phyloP scores from a whole-genome alignment of 2,888 invertebrate species.

The Calephelis perditalis region DNA sequence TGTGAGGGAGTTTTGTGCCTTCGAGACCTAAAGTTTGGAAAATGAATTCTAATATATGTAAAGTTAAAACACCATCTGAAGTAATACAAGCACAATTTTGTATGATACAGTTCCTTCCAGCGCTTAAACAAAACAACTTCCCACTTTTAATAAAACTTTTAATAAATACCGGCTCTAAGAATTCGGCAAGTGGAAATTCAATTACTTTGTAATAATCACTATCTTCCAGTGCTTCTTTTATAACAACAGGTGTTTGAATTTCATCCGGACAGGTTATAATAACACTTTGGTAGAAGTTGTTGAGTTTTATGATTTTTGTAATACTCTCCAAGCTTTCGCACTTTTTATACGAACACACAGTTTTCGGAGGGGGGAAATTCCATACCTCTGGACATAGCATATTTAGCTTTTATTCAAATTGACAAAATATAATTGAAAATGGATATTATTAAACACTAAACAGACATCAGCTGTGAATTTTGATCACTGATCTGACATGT shows the following conservation, averaged over 20 bases:
- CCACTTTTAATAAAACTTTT: constrained; percentile 59
- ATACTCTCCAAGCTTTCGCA: constrained; percentile 39
- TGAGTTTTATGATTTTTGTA: constrained; percentile 41
- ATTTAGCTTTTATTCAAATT: constrained; percentile 16
- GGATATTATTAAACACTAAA: too few relatives aligned
- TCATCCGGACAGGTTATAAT: constrained; percentile 63
- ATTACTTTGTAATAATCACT: constrained; percentile 55
- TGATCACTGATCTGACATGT: too few relatives aligned
- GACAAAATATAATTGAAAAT: too few relatives aligned
- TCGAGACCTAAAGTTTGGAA: constrained; percentile 64
- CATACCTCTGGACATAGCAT: constrained; percentile 64
- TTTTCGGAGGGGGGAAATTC: constrained; percentile 59
- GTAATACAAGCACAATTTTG: constrained; percentile 57
- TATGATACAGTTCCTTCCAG: constrained; percentile 50
- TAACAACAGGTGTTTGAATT: constrained; percentile 41
- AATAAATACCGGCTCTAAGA: constrained; percentile 51
- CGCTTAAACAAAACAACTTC: constrained; percentile 48
- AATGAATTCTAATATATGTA: constrained; percentile 50
- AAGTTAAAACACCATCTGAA: constrained; percentile 52
- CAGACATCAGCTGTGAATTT: too few relatives aligned
- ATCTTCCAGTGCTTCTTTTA: constrained; percentile 53
- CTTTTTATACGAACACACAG: constrained; percentile 39
- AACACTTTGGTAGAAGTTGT: constrained; percentile 58
- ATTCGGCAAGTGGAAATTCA: constrained; percentile 46
- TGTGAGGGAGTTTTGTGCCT: constrained; percentile 50